phyloP scores from a whole-genome alignment of 1,140 invertebrate species.

The Procambarus clarkii region DNA sequence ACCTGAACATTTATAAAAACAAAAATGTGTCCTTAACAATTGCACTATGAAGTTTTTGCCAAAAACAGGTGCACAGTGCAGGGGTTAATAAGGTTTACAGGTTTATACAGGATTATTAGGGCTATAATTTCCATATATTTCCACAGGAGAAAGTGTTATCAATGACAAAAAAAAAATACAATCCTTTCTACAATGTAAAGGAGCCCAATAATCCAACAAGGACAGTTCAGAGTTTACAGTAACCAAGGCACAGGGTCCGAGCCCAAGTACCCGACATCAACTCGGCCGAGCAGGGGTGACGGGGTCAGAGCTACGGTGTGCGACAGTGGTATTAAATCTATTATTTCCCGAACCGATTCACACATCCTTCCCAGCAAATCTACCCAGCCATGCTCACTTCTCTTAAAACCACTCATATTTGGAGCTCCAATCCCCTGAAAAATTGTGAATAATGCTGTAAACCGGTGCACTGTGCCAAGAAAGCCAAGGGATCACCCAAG shows the following conservation, averaged over 20 bases:
- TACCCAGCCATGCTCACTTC: slow-evolving; percentile 34
- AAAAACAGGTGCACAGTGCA: too few relatives aligned
- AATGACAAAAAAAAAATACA: neutral
- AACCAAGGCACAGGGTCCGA: slow-evolving; percentile 50
- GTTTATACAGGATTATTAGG: neutral
- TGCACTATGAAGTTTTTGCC: too few relatives aligned
- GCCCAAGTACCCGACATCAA: slow-evolving; percentile 22
- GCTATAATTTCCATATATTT: neutral
- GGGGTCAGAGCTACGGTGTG: neutral
- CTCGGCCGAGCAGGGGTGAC: slow-evolving; percentile 32
- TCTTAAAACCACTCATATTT: slow-evolving; percentile 32
- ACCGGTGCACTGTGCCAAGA: slow-evolving; percentile 50
- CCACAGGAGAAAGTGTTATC: neutral
- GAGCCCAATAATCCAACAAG: slow-evolving; percentile 29
- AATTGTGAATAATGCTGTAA: slow-evolving; percentile 48
- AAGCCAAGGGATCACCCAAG: slow-evolving; percentile 49
- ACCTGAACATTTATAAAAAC: too few relatives aligned
- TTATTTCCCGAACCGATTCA: slow-evolving; percentile 1
- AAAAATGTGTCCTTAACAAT: too few relatives aligned
- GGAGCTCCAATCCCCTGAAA: slow-evolving; percentile 60
- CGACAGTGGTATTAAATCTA: neutral
- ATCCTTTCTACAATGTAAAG: slow-evolving; percentile 41
- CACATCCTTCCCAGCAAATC: slow-evolving; percentile 38
- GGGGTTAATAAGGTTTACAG: neutral
- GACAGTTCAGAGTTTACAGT: neutral